These are phyloP conservation scores for Tetranychus piercei DNA, from an alignment of 2,888 invertebrate species.

Conservation along the genomic window DNA sequence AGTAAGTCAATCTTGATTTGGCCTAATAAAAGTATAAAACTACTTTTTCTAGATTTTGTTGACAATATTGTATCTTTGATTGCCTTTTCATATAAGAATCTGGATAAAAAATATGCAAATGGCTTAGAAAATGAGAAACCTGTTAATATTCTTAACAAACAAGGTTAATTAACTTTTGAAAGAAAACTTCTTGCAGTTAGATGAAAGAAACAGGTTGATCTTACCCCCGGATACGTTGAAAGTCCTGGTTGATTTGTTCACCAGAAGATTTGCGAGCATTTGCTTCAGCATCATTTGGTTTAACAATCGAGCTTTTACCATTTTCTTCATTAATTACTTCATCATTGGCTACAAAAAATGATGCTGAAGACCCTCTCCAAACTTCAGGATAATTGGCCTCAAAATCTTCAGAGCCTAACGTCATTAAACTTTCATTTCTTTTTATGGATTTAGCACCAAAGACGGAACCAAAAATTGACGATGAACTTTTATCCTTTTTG, in stretches of 20 bases:
- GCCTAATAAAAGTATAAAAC: too few relatives aligned
- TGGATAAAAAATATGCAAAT: too few relatives aligned
- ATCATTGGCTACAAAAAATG: background rate
- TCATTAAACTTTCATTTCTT: background rate
- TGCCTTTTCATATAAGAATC: too few relatives aligned
- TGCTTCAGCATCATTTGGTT: background rate
- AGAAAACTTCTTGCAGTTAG: too few relatives aligned
- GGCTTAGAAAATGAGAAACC: too few relatives aligned
- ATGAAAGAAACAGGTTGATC: slow-evolving; percentile 6
- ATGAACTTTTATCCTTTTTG: slow-evolving; percentile 9
- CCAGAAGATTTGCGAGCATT: too few relatives aligned
- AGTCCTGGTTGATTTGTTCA: slow-evolving; percentile 8
- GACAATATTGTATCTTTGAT: too few relatives aligned
- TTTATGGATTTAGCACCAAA: background rate
- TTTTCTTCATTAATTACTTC: background rate
- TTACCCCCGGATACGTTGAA: slow-evolving; percentile 25
- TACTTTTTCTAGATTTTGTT: too few relatives aligned
- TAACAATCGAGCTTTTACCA: background rate
- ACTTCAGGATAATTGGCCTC: background rate
- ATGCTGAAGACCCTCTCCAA: background rate
- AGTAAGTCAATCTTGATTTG: too few relatives aligned
- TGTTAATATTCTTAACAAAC: too few relatives aligned
- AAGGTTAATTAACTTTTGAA: too few relatives aligned
- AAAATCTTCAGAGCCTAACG: background rate
- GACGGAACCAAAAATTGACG: slow-evolving; percentile 1